A percentile compares a stretch with the other conserved stretches of the same genome.
Conservation (phyloP, 2,113 vertebrate genomes). For the Tachysurus fulvidraco region DNA sequence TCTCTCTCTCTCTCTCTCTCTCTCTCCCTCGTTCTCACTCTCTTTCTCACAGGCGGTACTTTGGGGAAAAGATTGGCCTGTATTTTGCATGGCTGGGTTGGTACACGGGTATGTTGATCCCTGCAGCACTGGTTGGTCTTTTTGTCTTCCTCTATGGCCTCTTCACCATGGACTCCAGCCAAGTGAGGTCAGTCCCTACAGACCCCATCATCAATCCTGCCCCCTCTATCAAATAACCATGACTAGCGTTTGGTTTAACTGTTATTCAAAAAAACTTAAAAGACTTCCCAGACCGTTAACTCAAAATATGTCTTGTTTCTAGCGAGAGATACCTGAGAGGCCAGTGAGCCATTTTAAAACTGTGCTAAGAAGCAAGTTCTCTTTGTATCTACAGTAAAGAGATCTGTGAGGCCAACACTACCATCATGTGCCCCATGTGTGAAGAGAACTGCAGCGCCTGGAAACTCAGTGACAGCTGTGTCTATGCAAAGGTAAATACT, state of each 20-base stretch:
- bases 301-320: constrained; percentile 1
- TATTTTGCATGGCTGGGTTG: constrained; percentile 99
- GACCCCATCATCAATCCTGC: neutral
- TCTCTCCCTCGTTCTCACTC: constrained; percentile 18
- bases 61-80: constrained; percentile 97
- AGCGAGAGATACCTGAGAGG: neutral
- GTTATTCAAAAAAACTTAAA: neutral
- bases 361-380: neutral
- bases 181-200: constrained; percentile 86
- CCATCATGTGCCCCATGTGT: constrained; percentile 96
- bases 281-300: neutral
- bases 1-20: neutral
- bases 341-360: neutral
- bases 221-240: neutral
- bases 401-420: constrained; percentile 93
- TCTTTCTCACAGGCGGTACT: constrained; percentile 81
- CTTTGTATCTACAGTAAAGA: constrained; percentile 79
- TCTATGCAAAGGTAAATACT: constrained; percentile 92
- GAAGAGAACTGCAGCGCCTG: constrained; percentile 89
- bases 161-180: constrained; percentile 96
- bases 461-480: constrained; percentile 92
- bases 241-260: neutral
- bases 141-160: constrained; percentile 98
- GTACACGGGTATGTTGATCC: constrained; percentile 98
- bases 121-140: constrained; percentile 91